phyloP scores from a whole-genome alignment of 1,140 invertebrate genomes.

The Whitmania pigra region DNA sequence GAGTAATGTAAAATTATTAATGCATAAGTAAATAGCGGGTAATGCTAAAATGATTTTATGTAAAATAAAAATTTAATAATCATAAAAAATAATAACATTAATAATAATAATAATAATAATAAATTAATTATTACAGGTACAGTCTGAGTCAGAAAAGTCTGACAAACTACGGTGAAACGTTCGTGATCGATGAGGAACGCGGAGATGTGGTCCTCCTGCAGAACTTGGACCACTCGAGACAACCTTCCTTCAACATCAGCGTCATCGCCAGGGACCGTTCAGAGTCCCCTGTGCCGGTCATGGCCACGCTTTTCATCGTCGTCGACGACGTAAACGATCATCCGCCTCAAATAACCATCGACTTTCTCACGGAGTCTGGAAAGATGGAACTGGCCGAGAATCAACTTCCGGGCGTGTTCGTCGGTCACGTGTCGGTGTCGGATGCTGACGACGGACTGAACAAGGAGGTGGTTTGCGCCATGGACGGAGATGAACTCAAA shows the following conservation, averaged over 20 bases:
- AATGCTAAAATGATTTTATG: too few relatives aligned
- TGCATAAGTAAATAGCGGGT: too few relatives aligned
- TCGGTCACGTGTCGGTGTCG: slow-evolving; percentile 14
- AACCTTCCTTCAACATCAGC: neutral
- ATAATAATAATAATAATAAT: too few relatives aligned
- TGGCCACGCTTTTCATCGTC: slow-evolving; percentile 14
- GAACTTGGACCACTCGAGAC: neutral
- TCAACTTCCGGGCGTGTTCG: neutral
- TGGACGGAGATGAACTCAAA: neutral
- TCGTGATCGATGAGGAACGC: slow-evolving; percentile 13
- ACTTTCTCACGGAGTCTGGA: neutral
- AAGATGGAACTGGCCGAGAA: slow-evolving; percentile 12
- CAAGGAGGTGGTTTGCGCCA: neutral
- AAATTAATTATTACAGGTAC: slow-evolving; percentile 5
- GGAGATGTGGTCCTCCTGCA: slow-evolving; percentile 19
- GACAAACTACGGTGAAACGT: slow-evolving; percentile 18
- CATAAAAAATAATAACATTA: too few relatives aligned
- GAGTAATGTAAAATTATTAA: too few relatives aligned
- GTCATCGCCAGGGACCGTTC: slow-evolving; percentile 9
- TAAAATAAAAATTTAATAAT: too few relatives aligned
- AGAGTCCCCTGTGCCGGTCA: slow-evolving; percentile 3
- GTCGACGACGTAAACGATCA: slow-evolving; percentile 24
- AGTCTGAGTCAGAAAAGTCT: slow-evolving; percentile 6
- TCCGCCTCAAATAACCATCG: slow-evolving; percentile 15
- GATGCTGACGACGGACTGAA: slow-evolving; percentile 13